Percentiles rank a stretch among this genome's conserved stretches.
phyloP scores from a whole-genome alignment of 2,888 invertebrate genomes.

The Altica lythri region DNA sequence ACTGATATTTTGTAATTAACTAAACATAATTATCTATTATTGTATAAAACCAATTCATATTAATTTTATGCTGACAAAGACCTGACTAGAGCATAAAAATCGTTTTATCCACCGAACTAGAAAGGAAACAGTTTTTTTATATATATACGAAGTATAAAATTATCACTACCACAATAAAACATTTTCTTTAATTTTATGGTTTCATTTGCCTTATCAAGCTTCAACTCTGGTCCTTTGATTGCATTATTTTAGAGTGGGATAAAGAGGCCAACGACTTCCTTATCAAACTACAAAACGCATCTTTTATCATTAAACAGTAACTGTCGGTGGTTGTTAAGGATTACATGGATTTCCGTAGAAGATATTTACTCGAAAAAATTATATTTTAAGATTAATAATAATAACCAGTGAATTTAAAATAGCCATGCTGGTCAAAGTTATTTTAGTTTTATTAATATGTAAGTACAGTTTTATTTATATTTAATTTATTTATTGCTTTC shows the following conservation, averaged over 20 bases:
- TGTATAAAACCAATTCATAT: too few relatives aligned
- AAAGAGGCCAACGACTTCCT: slow-evolving; percentile 47
- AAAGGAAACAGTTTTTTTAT: slow-evolving; percentile 19
- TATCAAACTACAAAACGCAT: slow-evolving; percentile 45
- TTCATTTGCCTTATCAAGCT: slow-evolving; percentile 24
- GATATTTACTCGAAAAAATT: slow-evolving; percentile 18
- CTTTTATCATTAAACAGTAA: slow-evolving; percentile 37
- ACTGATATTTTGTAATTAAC: too few relatives aligned
- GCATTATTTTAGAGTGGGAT: slow-evolving; percentile 43
- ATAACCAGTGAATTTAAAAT: slow-evolving; percentile 9
- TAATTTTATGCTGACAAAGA: too few relatives aligned
- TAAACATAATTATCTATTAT: too few relatives aligned
- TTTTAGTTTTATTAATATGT: slow-evolving; percentile 34
- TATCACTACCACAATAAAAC: slow-evolving; percentile 15
- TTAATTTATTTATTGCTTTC: not conserved
- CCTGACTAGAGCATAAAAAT: not conserved
- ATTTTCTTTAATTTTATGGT: slow-evolving; percentile 23
- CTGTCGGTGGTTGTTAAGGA: slow-evolving; percentile 32
- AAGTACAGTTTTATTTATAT: slow-evolving; percentile 29
- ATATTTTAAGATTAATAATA: too few relatives aligned
- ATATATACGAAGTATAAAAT: not conserved
- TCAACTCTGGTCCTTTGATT: slow-evolving; percentile 27
- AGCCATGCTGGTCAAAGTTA: slow-evolving; percentile 37
- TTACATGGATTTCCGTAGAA: slow-evolving; percentile 30
- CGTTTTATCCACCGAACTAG: slow-evolving; percentile 2